These are phyloP conservation scores for Cyprinodon tularosa DNA, from an alignment of 2,113 vertebrate genomes.

Conservation along the genomic window DNA sequence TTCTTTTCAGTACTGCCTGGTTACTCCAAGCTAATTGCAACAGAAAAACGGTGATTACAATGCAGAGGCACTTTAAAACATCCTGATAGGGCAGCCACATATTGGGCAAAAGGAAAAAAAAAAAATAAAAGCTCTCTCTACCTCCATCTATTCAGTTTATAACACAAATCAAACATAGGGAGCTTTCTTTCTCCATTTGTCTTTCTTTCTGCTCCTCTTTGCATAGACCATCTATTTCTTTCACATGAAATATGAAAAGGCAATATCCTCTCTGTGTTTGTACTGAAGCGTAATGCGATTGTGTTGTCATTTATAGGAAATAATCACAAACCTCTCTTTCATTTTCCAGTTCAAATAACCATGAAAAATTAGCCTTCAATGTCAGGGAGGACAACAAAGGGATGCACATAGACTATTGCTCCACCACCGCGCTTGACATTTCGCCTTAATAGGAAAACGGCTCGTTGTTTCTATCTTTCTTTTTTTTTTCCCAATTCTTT, in stretches of 20 bases:
- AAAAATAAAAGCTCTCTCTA: constrained; percentile 50
- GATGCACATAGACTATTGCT: constrained; percentile 79
- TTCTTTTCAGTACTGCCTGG: constrained; percentile 61
- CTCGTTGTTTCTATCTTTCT: constrained; percentile 77
- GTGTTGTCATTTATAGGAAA: constrained; percentile 99
- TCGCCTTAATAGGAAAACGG: constrained; percentile 84
- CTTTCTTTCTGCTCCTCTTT: constrained; percentile 81
- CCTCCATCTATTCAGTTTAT: constrained; percentile 76
- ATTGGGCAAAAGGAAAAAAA: constrained; percentile 48
- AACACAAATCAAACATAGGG: constrained; percentile 82
- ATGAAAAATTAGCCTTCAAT: constrained; percentile 99
- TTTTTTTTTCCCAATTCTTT: constrained; percentile 57
- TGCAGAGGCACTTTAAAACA: constrained; percentile 76
- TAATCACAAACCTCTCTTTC: constrained; percentile 93
- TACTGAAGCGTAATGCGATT: constrained; percentile 95
- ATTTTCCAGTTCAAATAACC: constrained; percentile 99
- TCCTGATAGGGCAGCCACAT: constrained; percentile 70
- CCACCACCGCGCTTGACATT: constrained; percentile 83
- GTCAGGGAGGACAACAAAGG: constrained; percentile 92
- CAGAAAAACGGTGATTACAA: constrained; percentile 80
- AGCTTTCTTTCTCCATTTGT: constrained; percentile 80
- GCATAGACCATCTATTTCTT: constrained; percentile 85
- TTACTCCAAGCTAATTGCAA: constrained; percentile 80
- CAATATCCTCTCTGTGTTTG: constrained; percentile 90
- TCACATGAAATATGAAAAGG: constrained; percentile 92